Conservation (phyloP, 2,888 invertebrate genomes). For the Acronicta psi region DNA sequence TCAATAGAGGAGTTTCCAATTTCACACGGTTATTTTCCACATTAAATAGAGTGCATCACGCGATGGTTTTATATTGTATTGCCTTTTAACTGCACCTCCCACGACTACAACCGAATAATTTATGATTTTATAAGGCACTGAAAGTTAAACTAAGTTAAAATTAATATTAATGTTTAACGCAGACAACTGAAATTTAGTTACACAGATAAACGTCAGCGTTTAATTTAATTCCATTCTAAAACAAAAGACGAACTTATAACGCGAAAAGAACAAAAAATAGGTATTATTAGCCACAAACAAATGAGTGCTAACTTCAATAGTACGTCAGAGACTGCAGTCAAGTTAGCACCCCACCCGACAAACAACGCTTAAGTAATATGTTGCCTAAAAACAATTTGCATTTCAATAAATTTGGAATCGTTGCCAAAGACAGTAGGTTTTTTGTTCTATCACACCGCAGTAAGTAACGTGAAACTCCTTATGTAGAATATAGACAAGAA, state of each 20-base stretch:
- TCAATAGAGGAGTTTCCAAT: constrained; percentile 22
- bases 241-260: constrained; percentile 8
- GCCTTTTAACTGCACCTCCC: not conserved
- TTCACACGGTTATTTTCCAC: constrained; percentile 36
- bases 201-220: too few species aligned
- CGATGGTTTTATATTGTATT: not conserved
- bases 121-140: too few species aligned
- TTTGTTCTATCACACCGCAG: not conserved
- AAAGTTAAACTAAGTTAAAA: not conserved
- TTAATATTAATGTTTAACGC: not conserved
- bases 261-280: constrained; percentile 15
- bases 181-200: constrained; percentile 14
- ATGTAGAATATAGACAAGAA: too few species aligned
- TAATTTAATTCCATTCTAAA: constrained; percentile 28
- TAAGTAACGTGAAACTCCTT: not conserved
- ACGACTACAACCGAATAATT: too few species aligned
- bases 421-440: constrained; percentile 1
- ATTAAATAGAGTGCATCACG: constrained; percentile 17
- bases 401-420: constrained; percentile 28
- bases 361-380: constrained; percentile 44
- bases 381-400: constrained; percentile 46
- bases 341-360: constrained; percentile 52
- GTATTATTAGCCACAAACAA: constrained; percentile 23
- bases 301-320: constrained; percentile 38
- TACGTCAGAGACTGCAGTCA: constrained; percentile 15